Evolutionary conservation across 2,888 invertebrate genomes (phyloP), one percentile per base, ranked within the genome.

Genomic region (Malachius bipustulatus): DNA sequence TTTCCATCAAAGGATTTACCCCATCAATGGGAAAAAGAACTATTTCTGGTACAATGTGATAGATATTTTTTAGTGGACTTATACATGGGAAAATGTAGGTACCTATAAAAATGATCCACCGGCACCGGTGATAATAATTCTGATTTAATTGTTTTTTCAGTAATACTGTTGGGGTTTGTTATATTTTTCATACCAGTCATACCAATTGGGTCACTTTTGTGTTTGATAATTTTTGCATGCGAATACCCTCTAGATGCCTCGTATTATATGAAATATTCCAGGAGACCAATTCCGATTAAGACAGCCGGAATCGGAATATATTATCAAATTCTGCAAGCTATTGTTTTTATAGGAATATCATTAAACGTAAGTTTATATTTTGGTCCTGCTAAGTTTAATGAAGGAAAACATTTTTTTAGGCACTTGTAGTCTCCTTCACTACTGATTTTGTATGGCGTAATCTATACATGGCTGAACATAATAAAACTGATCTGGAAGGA

Each of bases 101-200:
- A 30, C 3, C 19, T n/a, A 16, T 9, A 10, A 16, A 8, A 16
- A 3, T 24, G 24, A 24, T 24, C 24, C 24, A 24, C 9, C 9
- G 9, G 8, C 9, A 24, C 6, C 24, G 24, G 16, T 14, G 8
- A 10, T 6, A 27, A 34, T 26, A 32, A 34, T 26, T 37, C 26
- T 32, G 35, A 26, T 15, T 32, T 44, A 19, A 14, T 8, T 14
- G 2, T 32, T 37, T 11, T 46, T 50, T 36, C 30, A 77, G 76
- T 73, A 26, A 65, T 75, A 31, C 77, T 77, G 56, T 76, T 71
- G 56, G 77, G 77, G 2, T 75, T 75, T 52, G 69, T 75, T 19
- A 74, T 73, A 2, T 64, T 77, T 35, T 77, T 78, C 54, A 73
- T 75, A 12, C 70, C 73, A 11, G 74, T 73, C 1, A 75, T 78